A percentile compares a stretch with the other conserved stretches of the same genome.
phyloP scores from a whole-genome alignment of 2,113 vertebrate genomes.

The Caranx melampygus region DNA sequence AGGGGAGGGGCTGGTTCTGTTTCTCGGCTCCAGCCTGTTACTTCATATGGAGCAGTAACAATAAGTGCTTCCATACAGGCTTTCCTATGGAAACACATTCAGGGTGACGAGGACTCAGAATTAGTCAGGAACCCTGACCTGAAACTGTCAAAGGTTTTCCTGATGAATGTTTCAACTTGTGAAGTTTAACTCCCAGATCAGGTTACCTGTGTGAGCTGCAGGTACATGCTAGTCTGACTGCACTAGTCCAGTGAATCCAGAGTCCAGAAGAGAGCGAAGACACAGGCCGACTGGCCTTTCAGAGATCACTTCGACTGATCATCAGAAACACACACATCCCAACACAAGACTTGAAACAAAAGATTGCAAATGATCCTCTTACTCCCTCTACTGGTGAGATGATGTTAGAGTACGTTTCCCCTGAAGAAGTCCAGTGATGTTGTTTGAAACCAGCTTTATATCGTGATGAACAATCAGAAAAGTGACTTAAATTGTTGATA shows the following conservation, averaged over 20 bases:
- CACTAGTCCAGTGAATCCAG: background rate
- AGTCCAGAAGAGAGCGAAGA: background rate
- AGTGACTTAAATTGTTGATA: background rate
- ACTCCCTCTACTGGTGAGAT: conserved; percentile 66
- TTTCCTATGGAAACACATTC: conserved; percentile 14
- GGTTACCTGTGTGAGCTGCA: background rate
- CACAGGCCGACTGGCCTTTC: background rate
- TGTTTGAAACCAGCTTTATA: too few relatives aligned
- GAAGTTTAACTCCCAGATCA: background rate
- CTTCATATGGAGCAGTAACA: background rate
- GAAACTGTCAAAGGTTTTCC: background rate
- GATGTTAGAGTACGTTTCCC: background rate
- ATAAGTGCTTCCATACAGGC: background rate
- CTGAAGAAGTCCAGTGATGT: background rate
- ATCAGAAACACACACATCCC: background rate
- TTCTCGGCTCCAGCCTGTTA: background rate
- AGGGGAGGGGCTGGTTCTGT: background rate
- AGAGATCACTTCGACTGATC: background rate
- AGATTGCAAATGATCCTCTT: conserved; percentile 31
- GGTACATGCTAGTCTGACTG: background rate
- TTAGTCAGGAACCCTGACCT: background rate
- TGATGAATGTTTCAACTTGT: background rate
- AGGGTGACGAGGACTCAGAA: background rate
- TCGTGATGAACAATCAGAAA: background rate
- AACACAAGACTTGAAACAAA: background rate